Conservation (phyloP, 2,113 vertebrate species). For the Cricetomys ansorgei region DNA sequence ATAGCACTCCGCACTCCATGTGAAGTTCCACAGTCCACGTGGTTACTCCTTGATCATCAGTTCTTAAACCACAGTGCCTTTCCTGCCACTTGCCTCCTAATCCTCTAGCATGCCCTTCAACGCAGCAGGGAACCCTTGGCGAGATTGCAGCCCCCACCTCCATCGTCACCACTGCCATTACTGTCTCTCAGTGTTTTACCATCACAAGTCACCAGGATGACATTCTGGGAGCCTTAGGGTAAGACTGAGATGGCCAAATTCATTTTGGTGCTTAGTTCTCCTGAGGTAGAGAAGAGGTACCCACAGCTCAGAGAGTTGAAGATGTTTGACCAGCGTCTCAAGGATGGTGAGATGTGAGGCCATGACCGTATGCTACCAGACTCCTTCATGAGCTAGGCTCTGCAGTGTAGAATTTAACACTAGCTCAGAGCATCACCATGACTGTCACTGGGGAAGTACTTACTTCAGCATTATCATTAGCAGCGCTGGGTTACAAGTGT, state of each 20-base stretch:
- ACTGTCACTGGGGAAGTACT: not conserved
- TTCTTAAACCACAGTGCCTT: not conserved
- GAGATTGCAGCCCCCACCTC: not conserved
- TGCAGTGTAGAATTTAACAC: not conserved
- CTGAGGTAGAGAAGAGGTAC: not conserved
- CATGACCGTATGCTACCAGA: not conserved
- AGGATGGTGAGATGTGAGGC: not conserved
- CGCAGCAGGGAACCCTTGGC: not conserved
- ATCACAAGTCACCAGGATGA: not conserved
- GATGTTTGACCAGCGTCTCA: not conserved
- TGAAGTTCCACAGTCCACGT: not conserved
- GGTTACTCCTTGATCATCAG: not conserved
- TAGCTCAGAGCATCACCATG: not conserved
- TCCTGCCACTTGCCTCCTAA: not conserved
- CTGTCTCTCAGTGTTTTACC: not conserved
- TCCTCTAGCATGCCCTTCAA: not conserved
- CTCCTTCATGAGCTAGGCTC: not conserved
- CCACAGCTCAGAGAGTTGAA: not conserved
- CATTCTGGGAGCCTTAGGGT: not conserved
- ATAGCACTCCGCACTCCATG: not conserved
- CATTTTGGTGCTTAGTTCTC: not conserved
- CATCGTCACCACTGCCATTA: rapidly evolving
- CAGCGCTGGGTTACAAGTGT: not conserved
- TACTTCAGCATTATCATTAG: not conserved
- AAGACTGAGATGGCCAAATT: not conserved